Conservation (phyloP, 2,113 vertebrate species). For the Phrynosoma blainvillii region DNA sequence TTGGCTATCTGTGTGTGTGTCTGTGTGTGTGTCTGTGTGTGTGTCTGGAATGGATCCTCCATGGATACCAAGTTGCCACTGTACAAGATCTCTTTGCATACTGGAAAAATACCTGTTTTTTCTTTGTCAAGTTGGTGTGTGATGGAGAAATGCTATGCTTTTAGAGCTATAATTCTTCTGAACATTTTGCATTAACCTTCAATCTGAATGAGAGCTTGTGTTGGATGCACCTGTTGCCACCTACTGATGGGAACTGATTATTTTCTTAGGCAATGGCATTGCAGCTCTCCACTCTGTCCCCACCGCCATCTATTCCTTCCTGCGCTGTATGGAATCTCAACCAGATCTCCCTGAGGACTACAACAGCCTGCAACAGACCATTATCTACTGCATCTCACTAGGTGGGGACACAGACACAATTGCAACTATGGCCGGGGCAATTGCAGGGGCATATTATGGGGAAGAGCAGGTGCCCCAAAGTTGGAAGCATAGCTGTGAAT, state of each 20-base stretch:
- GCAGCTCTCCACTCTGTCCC: conserved; percentile 95
- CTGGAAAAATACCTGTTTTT: too few species aligned
- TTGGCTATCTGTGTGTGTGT: too few species aligned
- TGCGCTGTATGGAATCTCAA: conserved; percentile 90
- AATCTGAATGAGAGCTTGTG: rapidly evolving
- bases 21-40: too few species aligned
- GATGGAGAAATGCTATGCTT: too few species aligned
- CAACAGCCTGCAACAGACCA: conserved; percentile 89
- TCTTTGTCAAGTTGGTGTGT: too few species aligned
- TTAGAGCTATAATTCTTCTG: not conserved
- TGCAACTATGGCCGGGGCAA: conserved; percentile 97
- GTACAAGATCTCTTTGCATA: too few species aligned
- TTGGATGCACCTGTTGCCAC: rapidly evolving
- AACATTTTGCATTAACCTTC: not conserved
- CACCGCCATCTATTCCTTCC: conserved; percentile 96
- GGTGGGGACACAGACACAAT: conserved; percentile 99
- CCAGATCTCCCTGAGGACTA: conserved; percentile 87
- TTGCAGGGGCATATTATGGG: conserved; percentile 95
- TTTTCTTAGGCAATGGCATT: conserved; percentile 89
- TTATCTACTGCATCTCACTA: conserved; percentile 92
- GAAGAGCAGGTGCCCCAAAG: conserved; percentile 84
- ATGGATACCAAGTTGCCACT: too few species aligned
- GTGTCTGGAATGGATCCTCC: too few species aligned
- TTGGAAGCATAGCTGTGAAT: conserved; percentile 93
- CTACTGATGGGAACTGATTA: not conserved